Evolutionary conservation across 2,113 vertebrate species (phyloP), one percentile per base, ranked within the genome.

Genomic region (Rissa tridactyla): DNA sequence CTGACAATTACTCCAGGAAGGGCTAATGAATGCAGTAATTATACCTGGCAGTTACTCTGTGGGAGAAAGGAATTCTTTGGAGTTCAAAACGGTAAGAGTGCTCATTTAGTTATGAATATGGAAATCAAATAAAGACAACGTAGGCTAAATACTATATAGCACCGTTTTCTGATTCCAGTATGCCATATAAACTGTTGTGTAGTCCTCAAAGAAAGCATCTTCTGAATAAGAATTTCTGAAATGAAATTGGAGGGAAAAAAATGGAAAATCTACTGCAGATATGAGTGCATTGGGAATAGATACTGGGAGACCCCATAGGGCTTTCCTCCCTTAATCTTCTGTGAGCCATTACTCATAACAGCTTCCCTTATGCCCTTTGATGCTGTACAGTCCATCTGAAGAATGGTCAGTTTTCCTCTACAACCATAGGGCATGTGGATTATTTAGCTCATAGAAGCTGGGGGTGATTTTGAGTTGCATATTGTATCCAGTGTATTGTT

Each of bases 1-100:
- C 66, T 91, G 81, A 95, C 62, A 96, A 91, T 92, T 95, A 94
- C 54, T 88, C 44, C 94, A 95, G 94, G 88, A 97, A 95, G 40
- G 55, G 62, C 79, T 97, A 82, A 92, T 96, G 93, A 96, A 79
- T 76, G 61, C 36, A 49, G 73, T 91, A 92, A 97, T 95, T 96
- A 90, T 18, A 95, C 61, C 77, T 95, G 95, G 91, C 87, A 87
- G 65, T 87, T 55, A 60, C 60, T 40, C 72, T 68, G 49, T 64
- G 66, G 65, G 66, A 70, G 72, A 82, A 86, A 84, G 60, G 72
- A 84, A 82, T 60, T 94, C 69, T 94, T 71, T 86, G 80, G 76
- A 69, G 46, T 38, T 81, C 51, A 77, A 44, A 93, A 69, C 1
- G 2, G 58, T 62, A 36, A 8, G 68, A 89, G 75, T 38, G 15